Evolutionary conservation across 2,797 vertebrate genomes (phyloP), one percentile per base, ranked within the genome.

Genomic region (Leptoclinus maculatus): DNA sequence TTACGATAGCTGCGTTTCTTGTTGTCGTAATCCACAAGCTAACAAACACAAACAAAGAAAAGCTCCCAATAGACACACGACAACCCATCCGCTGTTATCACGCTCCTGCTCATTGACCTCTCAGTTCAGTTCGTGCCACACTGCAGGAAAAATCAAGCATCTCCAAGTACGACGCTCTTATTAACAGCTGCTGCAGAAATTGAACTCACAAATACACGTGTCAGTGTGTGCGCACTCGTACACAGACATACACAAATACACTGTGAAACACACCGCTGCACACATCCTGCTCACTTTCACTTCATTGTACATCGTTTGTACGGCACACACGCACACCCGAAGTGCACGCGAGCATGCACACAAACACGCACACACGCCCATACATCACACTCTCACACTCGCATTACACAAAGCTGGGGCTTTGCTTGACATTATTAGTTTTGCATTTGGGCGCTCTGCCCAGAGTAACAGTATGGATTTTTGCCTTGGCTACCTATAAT

Each of bases 381-480:
- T 65, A 71, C 71, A 75, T 71, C 39, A 64, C 64, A 74, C 62
- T 60, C 38, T 67, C 87, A 85, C 83, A 41, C 79, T 62, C 25
- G 14, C 83, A 79, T 77, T 83, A 86, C 86, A 90, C 85, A 92
- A 91, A 91, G 89, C 84, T 76, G 68, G 80, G 87, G 89, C 93
- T 92, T 93, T 94, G 93, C 91, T 85, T 94, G 94, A 95, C 97
- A 97, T 98, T 98, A 99, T 99, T 98, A 98, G 97, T 97, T 98
- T 97, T 97, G 96, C 97, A 97, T 98, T 97, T 95, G 95, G 97
- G 97, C 97, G 93, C 94, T 95, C 93, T 96, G 96, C 96, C 97
- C 95, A 95, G 96, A 96, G 95, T 97, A 97, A 96, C 96, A 95
- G 96, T 98, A 98, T 98, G 96, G 97, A 97, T 98, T 98, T 98